phyloP scores from a whole-genome alignment of 2,888 invertebrate species.

The Latheticus oryzae region DNA sequence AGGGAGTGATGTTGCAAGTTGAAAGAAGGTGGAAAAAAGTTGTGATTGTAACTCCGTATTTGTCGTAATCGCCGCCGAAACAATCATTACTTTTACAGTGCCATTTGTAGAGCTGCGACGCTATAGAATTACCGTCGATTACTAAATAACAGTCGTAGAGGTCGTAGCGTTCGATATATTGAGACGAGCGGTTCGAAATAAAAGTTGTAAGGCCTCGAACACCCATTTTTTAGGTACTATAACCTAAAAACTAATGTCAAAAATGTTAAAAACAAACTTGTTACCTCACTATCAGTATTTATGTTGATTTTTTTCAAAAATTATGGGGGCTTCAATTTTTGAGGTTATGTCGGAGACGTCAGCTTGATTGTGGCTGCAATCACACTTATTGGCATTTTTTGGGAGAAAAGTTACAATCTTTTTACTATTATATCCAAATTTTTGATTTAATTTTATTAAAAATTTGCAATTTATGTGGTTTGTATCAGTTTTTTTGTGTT shows the following conservation, averaged over 20 bases:
- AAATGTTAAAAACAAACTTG: too few species aligned
- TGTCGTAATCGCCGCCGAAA: conserved; percentile 90
- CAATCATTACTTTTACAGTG: conserved; percentile 74
- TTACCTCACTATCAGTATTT: too few species aligned
- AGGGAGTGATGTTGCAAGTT: conserved; percentile 77
- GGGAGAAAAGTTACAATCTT: too few species aligned
- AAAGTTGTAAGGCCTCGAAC: conserved; percentile 87
- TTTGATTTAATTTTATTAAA: too few species aligned
- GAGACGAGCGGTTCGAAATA: conserved; percentile 74
- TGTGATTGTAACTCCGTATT: conserved; percentile 73
- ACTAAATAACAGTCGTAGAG: conserved; percentile 78
- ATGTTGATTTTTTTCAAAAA: too few species aligned
- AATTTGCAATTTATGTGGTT: too few species aligned
- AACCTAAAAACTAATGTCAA: conserved; percentile 10
- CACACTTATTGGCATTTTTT: too few species aligned
- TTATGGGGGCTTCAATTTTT: too few species aligned
- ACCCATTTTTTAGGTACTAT: conserved; percentile 77
- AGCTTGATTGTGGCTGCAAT: too few species aligned
- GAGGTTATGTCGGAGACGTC: too few species aligned
- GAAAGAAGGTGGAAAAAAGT: conserved; percentile 77
- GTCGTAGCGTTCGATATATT: conserved; percentile 73
- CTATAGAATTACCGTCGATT: conserved; percentile 84
- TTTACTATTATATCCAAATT: too few species aligned
- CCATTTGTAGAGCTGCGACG: conserved; percentile 76
- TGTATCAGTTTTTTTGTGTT: too few species aligned